phyloP scores from a whole-genome alignment of 2,113 vertebrate species.

The Gorsachius goisagi region DNA sequence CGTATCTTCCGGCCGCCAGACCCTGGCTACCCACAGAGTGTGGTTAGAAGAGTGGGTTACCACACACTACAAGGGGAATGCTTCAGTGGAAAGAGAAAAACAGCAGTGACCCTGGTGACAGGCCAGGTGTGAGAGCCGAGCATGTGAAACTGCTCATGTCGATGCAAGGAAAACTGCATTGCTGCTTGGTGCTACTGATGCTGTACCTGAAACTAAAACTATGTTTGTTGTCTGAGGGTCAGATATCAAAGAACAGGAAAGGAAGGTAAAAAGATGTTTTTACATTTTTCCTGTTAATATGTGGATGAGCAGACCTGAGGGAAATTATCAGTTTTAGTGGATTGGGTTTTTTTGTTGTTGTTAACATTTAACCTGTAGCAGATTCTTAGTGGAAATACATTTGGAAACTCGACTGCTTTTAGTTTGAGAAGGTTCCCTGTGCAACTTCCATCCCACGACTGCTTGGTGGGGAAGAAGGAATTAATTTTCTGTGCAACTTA shows the following conservation, averaged over 20 bases:
- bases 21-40: too few species aligned
- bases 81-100: neutral
- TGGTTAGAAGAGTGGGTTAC: neutral
- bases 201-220: neutral
- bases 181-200: neutral
- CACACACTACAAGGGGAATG: neutral
- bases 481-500: neutral
- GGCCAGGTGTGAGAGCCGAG: neutral
- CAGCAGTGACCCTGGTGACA: neutral
- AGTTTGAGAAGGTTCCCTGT: neutral
- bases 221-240: fast-evolving
- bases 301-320: neutral
- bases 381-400: neutral
- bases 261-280: neutral
- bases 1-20: too few species aligned
- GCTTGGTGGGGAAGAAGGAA: neutral
- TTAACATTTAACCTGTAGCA: neutral
- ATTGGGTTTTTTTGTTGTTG: too few species aligned
- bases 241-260: neutral
- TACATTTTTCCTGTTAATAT: neutral
- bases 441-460: neutral
- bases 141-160: neutral
- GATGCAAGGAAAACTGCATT: neutral
- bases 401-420: neutral
- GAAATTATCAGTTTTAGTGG: neutral